Base-by-base conservation (phyloP, 2,797 vertebrate genomes). In the Microcaecilia unicolor region DNA sequence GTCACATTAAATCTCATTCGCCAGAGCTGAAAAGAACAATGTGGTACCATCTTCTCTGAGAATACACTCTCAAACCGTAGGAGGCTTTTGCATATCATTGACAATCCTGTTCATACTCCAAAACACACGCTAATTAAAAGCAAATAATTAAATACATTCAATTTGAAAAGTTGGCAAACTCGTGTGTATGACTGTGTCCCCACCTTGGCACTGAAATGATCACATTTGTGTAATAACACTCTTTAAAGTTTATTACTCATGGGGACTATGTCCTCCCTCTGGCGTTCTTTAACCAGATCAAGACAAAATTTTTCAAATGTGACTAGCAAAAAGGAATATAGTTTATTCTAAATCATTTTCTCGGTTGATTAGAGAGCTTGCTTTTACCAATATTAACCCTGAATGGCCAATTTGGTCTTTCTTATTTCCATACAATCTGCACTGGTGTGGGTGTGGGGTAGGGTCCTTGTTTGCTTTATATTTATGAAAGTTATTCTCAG, bases 111-210 rank as follows among this genome's bases (percentile, higher is more conserved):
- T 82, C 74, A 70, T 74, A 77, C 73, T 81, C 78, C 78, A 81
- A 81, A 83, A 83, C 74, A 81, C 80, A 75, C 76, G 79, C 77
- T 83, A 83, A 83, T 83, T 81, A 83, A 83, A 83, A 83, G 80
- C 78, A 83, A 83, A 83, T 81, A 83, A 83, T 83, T 78, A 78
- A 80, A 81, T 81, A 83, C 73, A 81, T 81, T 81, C 80, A 80
- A 83, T 83, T 80, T 83, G 67, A 83, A 78, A 83, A 81, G 80
- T 81, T 83, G 80, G 80, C 80, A 83, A 81, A 83, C 77, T 80
- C 53, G 3, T 26, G 52, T 74, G 70, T 77, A 80, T 81, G 81
- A 83, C 81, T 81, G 77, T 77, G 76, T 81, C 83, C 81, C 76
- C 74, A 83, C 80, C 78, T 83, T 83, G 80, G 80, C 80, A 83